phyloP scores from a whole-genome alignment of 92 coral and sea anemone species.

The Epizoanthus stellaris region DNA sequence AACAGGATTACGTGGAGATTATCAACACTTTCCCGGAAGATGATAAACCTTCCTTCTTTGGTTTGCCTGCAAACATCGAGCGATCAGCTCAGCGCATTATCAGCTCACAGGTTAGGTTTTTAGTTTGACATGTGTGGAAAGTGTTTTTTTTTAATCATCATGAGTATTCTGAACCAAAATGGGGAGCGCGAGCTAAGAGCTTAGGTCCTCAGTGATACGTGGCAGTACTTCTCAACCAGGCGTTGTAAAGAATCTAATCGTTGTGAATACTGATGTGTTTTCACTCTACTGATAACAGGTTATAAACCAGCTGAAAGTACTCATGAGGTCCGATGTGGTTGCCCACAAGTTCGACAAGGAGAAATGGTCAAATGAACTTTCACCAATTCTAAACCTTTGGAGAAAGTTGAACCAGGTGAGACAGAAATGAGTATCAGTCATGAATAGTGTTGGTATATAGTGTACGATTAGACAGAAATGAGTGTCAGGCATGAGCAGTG shows the following conservation, averaged over 20 bases:
- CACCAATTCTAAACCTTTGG: constrained; percentile 98
- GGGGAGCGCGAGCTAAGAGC: too few species aligned
- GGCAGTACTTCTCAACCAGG: too few species aligned
- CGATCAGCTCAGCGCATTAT: constrained; percentile 96
- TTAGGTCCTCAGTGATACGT: too few species aligned
- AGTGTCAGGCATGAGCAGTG: too few species aligned
- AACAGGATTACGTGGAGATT: constrained; percentile 88
- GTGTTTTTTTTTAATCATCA: too few species aligned
- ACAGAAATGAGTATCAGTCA: too few species aligned
- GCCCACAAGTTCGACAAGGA: constrained; percentile 98
- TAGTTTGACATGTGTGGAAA: too few species aligned
- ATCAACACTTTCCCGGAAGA: constrained; percentile 92
- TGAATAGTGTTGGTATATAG: too few species aligned
- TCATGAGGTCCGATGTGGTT: constrained; percentile 93
- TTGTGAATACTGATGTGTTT: not conserved
- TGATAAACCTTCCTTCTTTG: constrained; percentile 99
- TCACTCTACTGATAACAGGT: constrained; percentile 58
- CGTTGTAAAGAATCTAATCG: too few species aligned
- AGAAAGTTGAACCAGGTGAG: constrained; percentile 94
- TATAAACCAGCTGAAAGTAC: constrained; percentile 90
- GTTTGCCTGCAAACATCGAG: constrained; percentile 97
- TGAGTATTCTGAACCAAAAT: too few species aligned
- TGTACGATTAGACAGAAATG: too few species aligned
- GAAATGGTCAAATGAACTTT: constrained; percentile 94
- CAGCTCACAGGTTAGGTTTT: constrained; percentile 84